Evolutionary conservation across 2,888 invertebrate genomes (phyloP), one percentile per base, ranked within the genome.

Genomic region (Lithophane leautieri): DNA sequence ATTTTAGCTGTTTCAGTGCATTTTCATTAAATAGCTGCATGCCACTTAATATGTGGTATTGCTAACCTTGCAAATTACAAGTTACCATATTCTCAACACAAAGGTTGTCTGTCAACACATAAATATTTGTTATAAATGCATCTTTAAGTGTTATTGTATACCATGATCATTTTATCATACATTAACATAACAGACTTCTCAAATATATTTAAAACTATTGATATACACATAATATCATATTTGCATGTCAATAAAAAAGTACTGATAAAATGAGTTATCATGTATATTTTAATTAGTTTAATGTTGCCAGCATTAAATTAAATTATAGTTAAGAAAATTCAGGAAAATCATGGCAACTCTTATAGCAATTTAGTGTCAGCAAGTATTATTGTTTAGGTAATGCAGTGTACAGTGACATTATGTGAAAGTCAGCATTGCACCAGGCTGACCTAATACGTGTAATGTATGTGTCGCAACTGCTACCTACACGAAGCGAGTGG

Each of bases 351-450:
- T 91, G 91, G 92, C 90, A 91, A 92, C 90, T 94, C 90, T 88
- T 86, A 92, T 91, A 89, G 82, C 89, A 91, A 88, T 85, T 90
- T 65, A 66, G 70, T 87, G 85, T 81, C 85, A 79, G 82, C 76
- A 71, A 79, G 77, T 88, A 81, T 85, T 89, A 83, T 88, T 84
- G 81, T 85, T 89, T 86, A 83, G 84, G 77, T 81, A 88, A 85
- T 88, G 85, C 81, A 85, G 85, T 86, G 88, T 85, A 73, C 76
- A 87, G 79, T 88, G 84, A 85, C 78, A 84, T 86, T 90, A 90
- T 91, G 92, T 93, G 93, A 93, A 93, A 93, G 93, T 94, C 90
- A 91, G 91, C 91, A 93, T 89, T 91, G 92, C 87, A 91, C 80
- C 87, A 86, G 78, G 79, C 84, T 92, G 92, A 93, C 93, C 92